A percentile compares a stretch with the other conserved stretches of the same genome.
phyloP scores from a whole-genome alignment of 2,797 vertebrate species.

The Tadarida brasiliensis region DNA sequence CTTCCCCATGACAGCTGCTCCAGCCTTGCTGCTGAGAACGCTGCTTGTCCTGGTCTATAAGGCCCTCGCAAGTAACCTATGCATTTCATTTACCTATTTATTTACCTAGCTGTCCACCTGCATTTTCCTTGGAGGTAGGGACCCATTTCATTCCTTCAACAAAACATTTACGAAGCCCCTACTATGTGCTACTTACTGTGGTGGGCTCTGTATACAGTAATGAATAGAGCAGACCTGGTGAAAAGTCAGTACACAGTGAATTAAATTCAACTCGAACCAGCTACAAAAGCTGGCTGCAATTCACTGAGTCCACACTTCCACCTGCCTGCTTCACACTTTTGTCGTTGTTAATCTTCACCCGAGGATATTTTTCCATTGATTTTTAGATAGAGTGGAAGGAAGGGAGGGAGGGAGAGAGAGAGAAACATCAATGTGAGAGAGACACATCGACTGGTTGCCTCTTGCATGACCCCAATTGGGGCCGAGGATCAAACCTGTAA shows the following conservation, averaged over 20 bases:
- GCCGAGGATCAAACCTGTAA: too few species aligned
- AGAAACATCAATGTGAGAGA: too few species aligned
- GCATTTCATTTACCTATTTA: not conserved
- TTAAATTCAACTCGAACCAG: not conserved
- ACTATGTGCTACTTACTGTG: not conserved
- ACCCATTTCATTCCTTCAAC: not conserved
- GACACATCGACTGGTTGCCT: too few species aligned
- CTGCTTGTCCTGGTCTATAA: not conserved
- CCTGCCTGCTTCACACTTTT: not conserved
- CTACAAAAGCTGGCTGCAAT: not conserved
- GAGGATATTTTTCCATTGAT: too few species aligned
- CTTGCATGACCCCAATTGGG: too few species aligned
- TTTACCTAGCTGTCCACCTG: not conserved
- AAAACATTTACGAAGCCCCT: not conserved
- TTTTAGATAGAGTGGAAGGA: too few species aligned
- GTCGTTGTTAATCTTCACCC: too few species aligned
- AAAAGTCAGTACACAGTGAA: not conserved
- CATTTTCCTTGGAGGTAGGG: not conserved
- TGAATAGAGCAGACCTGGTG: not conserved
- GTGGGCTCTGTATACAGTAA: not conserved
- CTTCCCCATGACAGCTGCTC: not conserved
- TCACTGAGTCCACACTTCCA: not conserved
- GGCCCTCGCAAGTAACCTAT: not conserved
- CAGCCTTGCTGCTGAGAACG: not conserved
- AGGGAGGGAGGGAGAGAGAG: too few species aligned